phyloP scores from a whole-genome alignment of 2,888 invertebrate genomes.

The Eilema sororculum region DNA sequence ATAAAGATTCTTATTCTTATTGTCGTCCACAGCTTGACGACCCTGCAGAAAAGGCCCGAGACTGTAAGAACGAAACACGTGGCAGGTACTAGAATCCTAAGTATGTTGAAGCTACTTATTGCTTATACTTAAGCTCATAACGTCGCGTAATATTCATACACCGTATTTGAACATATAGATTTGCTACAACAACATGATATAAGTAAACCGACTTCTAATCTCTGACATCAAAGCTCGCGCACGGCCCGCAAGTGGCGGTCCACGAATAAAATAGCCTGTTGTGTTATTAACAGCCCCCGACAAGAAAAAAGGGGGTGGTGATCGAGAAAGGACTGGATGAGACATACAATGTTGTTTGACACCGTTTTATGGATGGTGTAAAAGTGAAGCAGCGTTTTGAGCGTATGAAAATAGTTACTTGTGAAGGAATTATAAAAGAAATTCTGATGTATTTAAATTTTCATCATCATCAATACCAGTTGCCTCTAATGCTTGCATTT shows the following conservation, averaged over 20 bases:
- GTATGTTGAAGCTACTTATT: too few species aligned
- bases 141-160: constrained; percentile 21
- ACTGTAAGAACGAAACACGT: too few species aligned
- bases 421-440: too few species aligned
- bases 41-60: too few species aligned
- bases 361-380: not conserved
- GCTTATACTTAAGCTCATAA: too few species aligned
- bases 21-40: too few species aligned
- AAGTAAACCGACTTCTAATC: constrained; percentile 78
- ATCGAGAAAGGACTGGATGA: constrained; percentile 52
- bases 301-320: constrained; percentile 71
- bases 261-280: constrained; percentile 84
- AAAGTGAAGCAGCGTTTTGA: not conserved
- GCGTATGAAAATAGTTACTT: too few species aligned
- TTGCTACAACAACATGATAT: constrained; percentile 42
- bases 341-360: constrained; percentile 34
- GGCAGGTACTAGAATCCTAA: too few species aligned
- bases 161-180: constrained; percentile 34
- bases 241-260: constrained; percentile 79
- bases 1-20: too few species aligned
- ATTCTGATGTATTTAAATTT: too few species aligned
- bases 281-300: constrained; percentile 83
- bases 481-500: too few species aligned
- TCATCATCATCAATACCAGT: too few species aligned
- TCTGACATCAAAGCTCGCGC: constrained; percentile 80